A percentile compares a stretch with the other conserved stretches of the same genome.
Evolutionary conservation across 2,113 vertebrate species (phyloP).

Genomic region (Semnornis frantzii): DNA sequence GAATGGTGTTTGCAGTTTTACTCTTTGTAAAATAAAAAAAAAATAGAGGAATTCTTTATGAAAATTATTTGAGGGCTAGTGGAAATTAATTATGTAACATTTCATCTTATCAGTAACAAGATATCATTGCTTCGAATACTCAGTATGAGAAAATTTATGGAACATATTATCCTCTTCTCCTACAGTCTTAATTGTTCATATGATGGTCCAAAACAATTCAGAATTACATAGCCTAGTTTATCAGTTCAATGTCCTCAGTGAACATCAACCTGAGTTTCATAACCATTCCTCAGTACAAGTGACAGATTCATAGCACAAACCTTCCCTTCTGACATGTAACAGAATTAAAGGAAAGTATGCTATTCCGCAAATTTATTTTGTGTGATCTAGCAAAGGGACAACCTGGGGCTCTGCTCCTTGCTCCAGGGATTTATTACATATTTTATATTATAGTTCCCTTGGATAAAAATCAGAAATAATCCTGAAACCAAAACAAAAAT

Average conservation of each 20-base stretch:
- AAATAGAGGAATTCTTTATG: background rate
- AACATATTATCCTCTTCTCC: background rate
- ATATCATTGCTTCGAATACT: background rate
- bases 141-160: background rate
- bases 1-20: background rate
- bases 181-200: background rate
- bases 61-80: background rate
- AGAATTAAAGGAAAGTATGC: background rate
- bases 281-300: background rate
- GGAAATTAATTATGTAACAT: background rate
- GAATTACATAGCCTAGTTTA: background rate
- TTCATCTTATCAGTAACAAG: background rate
- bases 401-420: background rate
- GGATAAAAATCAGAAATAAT: background rate
- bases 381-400: background rate
- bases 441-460: background rate
- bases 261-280: background rate
- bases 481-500: background rate
- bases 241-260: background rate
- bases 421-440: background rate
- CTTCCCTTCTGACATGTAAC: background rate
- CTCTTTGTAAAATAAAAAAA: background rate
- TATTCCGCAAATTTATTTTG: background rate
- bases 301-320: background rate
- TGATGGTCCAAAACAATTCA: background rate